These are phyloP conservation scores for Agelas oroides DNA, from an alignment of 37 sponge, comb jelly and placozoan species.

Conservation along the genomic window DNA sequence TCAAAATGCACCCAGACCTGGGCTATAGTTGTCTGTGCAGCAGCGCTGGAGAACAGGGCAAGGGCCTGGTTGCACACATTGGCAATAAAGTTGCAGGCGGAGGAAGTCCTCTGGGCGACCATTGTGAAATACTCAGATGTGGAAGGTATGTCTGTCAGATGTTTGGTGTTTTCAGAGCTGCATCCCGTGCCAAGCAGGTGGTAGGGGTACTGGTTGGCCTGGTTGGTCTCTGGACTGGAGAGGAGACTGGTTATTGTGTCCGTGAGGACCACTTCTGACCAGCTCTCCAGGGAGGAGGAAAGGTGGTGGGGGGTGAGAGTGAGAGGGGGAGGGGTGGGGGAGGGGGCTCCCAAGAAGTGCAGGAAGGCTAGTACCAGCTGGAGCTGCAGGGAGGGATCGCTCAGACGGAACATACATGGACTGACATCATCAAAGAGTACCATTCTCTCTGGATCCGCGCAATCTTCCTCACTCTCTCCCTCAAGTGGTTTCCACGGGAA, in stretches of 20 bases:
- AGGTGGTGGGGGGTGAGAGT: constrained; percentile 5
- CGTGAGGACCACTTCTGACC: no score
- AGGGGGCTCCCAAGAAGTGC: constrained; percentile 69
- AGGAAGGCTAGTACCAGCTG: constrained; percentile 69
- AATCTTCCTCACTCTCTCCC: constrained; percentile 59
- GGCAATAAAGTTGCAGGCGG: constrained; percentile 32
- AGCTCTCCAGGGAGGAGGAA: background rate
- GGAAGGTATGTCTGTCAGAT: background rate
- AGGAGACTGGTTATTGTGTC: background rate
- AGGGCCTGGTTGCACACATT: constrained; percentile 67
- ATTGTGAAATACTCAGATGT: background rate
- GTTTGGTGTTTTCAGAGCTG: no score
- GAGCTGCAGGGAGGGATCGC: constrained; percentile 28
- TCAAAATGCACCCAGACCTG: constrained; percentile 50
- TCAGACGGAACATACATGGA: constrained; percentile 59
- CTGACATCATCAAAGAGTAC: constrained; percentile 84
- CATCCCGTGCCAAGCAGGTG: background rate
- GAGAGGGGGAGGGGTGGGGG: constrained; percentile 20
- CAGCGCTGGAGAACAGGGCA: constrained; percentile 11
- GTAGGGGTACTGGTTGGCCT: background rate
- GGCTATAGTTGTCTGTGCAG: constrained; percentile 29
- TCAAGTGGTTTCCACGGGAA: constrained; percentile 70
- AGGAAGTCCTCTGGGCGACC: background rate
- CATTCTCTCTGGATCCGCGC: constrained; percentile 75
- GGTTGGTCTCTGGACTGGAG: background rate